Conservation (phyloP, 30 jellyfish, hydroid and myxozoan species). For the Aurelia aurita region DNA sequence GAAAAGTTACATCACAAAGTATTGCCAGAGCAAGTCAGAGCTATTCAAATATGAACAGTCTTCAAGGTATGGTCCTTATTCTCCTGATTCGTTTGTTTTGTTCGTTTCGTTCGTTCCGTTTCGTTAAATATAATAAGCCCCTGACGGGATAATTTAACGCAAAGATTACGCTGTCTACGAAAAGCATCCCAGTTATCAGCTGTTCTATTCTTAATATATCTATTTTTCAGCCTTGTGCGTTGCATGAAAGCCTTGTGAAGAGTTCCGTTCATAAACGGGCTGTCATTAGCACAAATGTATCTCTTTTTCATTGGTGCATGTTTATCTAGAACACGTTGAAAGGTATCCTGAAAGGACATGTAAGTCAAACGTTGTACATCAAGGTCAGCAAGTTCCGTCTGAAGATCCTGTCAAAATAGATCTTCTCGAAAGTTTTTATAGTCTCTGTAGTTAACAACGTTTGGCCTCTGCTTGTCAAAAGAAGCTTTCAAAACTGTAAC, state of each 20-base stretch:
- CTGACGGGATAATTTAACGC: too few species aligned
- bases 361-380: too few species aligned
- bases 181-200: slow-evolving; percentile 1
- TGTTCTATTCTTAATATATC: not conserved
- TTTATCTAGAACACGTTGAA: not conserved
- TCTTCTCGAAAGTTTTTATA: not conserved
- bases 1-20: too few species aligned
- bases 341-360: not conserved
- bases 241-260: slow-evolving; percentile 9
- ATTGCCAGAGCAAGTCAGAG: too few species aligned
- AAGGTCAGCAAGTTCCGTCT: not conserved
- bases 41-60: too few species aligned
- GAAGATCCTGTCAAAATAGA: not conserved
- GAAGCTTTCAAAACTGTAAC: slow-evolving; percentile 12
- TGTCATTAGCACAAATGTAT: too few species aligned
- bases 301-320: slow-evolving; percentile 48
- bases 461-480: slow-evolving; percentile 35
- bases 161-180: not conserved
- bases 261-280: slow-evolving; percentile 30
- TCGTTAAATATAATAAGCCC: too few species aligned
- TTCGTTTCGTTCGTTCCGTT: too few species aligned
- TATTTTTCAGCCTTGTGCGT: slow-evolving; percentile 1
- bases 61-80: too few species aligned
- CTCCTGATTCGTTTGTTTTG: too few species aligned
- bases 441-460: not conserved